Evolutionary conservation across 53 echinoderm and acorn worm genomes (phyloP).

Genomic region (Paracentrotus lividus): DNA sequence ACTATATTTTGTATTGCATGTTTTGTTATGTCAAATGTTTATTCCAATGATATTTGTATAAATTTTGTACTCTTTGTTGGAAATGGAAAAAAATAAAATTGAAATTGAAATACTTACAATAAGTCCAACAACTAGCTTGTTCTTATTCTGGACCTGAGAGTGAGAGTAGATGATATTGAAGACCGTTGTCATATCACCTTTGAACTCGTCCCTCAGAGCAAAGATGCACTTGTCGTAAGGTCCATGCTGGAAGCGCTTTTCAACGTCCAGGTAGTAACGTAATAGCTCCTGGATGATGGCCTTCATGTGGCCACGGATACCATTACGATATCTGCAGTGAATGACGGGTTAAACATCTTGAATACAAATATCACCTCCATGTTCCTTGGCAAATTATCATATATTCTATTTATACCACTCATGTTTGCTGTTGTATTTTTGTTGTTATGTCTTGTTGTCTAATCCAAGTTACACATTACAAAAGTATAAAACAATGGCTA

Average conservation of each 20-base stretch:
- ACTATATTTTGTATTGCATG: too few relatives aligned
- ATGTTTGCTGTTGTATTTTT: too few relatives aligned
- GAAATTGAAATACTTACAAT: slow-evolving; percentile 87
- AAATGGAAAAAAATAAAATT: too few relatives aligned
- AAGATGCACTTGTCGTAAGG: slow-evolving; percentile 97
- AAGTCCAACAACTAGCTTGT: slow-evolving; percentile 87
- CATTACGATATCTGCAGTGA: slow-evolving; percentile 90
- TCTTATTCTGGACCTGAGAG: slow-evolving; percentile 88
- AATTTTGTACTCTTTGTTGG: too few relatives aligned
- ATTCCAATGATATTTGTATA: too few relatives aligned
- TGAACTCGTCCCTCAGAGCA: slow-evolving; percentile 89
- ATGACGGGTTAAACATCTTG: background rate
- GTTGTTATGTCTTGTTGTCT: too few relatives aligned
- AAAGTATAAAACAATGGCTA: too few relatives aligned
- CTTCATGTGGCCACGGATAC: slow-evolving; percentile 99
- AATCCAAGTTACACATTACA: too few relatives aligned
- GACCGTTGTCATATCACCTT: slow-evolving; percentile 88
- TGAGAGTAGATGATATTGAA: slow-evolving; percentile 95
- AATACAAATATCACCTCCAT: too few relatives aligned
- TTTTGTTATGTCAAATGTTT: too few relatives aligned
- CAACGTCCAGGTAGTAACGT: slow-evolving; percentile 83
- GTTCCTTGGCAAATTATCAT: too few relatives aligned
- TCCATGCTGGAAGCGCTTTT: slow-evolving; percentile 94
- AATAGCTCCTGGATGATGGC: slow-evolving; percentile 91
- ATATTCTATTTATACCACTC: too few relatives aligned